Base-by-base conservation (phyloP, 2,113 vertebrate genomes). In the Semnornis frantzii region DNA sequence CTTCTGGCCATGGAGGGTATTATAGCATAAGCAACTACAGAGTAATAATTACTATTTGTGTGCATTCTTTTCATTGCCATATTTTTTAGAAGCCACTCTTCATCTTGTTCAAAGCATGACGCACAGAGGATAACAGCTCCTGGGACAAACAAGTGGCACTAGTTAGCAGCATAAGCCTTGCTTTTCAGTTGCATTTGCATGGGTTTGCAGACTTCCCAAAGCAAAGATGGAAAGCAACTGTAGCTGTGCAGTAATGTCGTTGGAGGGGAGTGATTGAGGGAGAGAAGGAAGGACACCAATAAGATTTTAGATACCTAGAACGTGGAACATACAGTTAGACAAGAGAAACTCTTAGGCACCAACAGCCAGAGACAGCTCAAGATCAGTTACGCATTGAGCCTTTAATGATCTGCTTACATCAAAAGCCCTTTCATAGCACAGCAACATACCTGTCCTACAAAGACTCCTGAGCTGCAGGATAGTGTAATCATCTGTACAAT, bases 341-440 rank as follows among this genome's bases (percentile, higher is more conserved):
- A 80, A 91, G 92, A 96, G 92, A 78, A 93, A 95, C 94, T 73
- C 73, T 48, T 30, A 34, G 14, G 69, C 48, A 58, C 83, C 54
- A 63, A 96, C 89, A 96, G 91, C 75, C 83, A 52, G 92, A 86
- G 87, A 97, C 95, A 92, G 92, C 87, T 76, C 10, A 92, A 96
- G 98, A 99, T 99, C 98, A 96, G 95, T 99, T 98, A 98, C 98
- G 97, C 97, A 85, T 82, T 96, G 98, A 98, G 98, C 97, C 98
- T 97, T 34, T 98, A 98, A 98, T 98, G 98, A 98, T 92, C 96
- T 98, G 97, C 97, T 96, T 94, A 97, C 97, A 98, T 98, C 98
- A 98, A 98, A 98, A 98, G 97, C 97, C 97, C 96, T 98, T 98
- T 98, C 97, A 98, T 96, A 95, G 89, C 95, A 91, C 75, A 96